A percentile compares a stretch with the other conserved stretches of the same genome.
phyloP scores from a whole-genome alignment of 2,113 vertebrate species.

The Thymallus thymallus region DNA sequence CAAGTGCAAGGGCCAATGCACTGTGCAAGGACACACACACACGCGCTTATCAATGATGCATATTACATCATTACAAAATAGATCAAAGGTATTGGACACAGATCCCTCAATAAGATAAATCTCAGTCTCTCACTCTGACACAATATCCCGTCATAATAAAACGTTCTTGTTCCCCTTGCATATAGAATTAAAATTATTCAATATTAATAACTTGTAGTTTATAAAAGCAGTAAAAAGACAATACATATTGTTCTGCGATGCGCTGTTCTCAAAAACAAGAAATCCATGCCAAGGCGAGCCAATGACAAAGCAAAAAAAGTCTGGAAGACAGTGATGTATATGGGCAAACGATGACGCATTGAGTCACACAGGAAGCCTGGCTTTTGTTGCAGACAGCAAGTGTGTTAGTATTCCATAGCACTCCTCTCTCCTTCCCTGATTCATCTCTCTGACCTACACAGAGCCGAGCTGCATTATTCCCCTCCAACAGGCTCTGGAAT shows the following conservation, averaged over 20 bases:
- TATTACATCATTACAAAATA: background rate
- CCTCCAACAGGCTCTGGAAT: constrained; percentile 35
- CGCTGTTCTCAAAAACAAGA: background rate
- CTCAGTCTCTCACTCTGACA: background rate
- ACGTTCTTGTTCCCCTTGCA: too few relatives aligned
- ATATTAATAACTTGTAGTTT: too few relatives aligned
- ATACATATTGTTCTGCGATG: background rate
- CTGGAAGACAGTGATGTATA: constrained; percentile 9
- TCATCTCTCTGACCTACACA: constrained; percentile 14
- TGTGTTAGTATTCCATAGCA: constrained; percentile 62
- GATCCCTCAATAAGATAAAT: background rate
- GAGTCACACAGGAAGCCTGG: constrained; percentile 57
- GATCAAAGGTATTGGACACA: background rate
- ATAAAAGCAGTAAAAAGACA: too few relatives aligned
- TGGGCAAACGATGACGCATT: constrained; percentile 19
- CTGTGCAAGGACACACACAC: background rate
- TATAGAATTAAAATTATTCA: background rate
- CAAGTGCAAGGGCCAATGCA: background rate
- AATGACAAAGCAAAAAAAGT: constrained; percentile 26
- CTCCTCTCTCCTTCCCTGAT: constrained; percentile 7
- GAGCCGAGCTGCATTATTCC: constrained; percentile 46
- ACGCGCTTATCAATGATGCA: background rate
- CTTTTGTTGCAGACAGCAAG: constrained; percentile 49
- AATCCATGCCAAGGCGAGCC: background rate
- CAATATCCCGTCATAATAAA: too few relatives aligned